Conservation (phyloP, 2,888 invertebrate genomes). For the Taenaris catops region DNA sequence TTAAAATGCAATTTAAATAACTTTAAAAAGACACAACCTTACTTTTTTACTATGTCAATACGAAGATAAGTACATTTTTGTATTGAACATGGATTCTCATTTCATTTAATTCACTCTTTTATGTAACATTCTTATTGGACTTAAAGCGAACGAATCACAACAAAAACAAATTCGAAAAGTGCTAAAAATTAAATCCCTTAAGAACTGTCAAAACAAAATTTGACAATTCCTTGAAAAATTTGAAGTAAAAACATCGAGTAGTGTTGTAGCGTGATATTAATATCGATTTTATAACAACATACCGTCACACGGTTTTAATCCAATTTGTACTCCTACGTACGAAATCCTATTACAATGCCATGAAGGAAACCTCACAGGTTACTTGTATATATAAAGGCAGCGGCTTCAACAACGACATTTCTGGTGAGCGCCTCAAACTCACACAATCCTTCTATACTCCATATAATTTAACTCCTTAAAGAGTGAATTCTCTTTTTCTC, state of each 20-base stretch:
- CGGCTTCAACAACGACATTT: constrained; percentile 51
- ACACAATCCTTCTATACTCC: constrained; percentile 34
- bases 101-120: constrained; percentile 2
- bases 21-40: no score
- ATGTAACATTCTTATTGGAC: constrained; percentile 19
- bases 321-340: constrained; percentile 51
- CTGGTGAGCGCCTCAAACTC: constrained; percentile 64
- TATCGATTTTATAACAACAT: constrained; percentile 47
- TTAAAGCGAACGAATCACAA: constrained; percentile 8
- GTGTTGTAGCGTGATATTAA: constrained; percentile 24
- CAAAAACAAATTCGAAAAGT: constrained; percentile 15
- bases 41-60: no score
- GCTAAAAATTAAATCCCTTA: constrained; percentile 14
- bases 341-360: constrained; percentile 68
- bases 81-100: constrained; percentile 4
- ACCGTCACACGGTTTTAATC: constrained; percentile 47
- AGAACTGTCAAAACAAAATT: constrained; percentile 29
- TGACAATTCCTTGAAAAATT: constrained; percentile 22
- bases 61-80: constrained; percentile 9
- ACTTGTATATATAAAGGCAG: constrained; percentile 53
- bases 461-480: constrained; percentile 16
- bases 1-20: no score
- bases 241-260: constrained; percentile 19
- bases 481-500: constrained; percentile 16
- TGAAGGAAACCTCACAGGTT: constrained; percentile 69